Base-by-base conservation (phyloP, 2,113 vertebrate genomes). In the Danionella cerebrum region DNA sequence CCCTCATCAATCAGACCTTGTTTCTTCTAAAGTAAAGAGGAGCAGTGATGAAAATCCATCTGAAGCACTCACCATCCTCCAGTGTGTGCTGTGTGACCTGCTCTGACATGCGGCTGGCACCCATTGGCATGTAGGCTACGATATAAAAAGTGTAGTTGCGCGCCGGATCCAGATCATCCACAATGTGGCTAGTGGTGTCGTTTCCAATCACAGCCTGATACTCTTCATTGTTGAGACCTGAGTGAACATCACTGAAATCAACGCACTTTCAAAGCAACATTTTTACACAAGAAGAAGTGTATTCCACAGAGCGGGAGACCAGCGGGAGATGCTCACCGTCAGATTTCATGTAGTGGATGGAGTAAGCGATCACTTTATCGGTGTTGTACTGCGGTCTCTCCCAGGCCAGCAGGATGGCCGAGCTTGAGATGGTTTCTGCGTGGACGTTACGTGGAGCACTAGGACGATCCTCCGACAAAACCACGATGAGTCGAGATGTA, bases 61-160 rank as follows among this genome's bases (percentile, higher is more conserved):
- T 5, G 66, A 42, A 63, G 5, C 18, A 47, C 91, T 92, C 86
- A 98, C 96, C 94, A 41, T 99, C 93, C 83, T 99, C 94, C 60
- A 99, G 86, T 2, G 96, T 98, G 67, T 88, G 91, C 81, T 94
- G 93, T 27, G 87, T 93, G 48, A 98, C 92, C 41, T 95, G 94
- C 60, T 97, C 95, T 0, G 96, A 99, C 95, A 98, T 99, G 77
- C 96, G 96, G 77, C 96, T 98, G 74, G 96, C 96, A 73, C 96
- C 96, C 91, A 98, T 86, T 8, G 96, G 95, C 96, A 99, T 98
- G 71, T 99, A 98, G 1, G 96, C 96, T 50, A 99, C 96, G 1
- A 99, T 87, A 76, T 99, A 99, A 84, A 99, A 99, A 24, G 90
- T 94, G 73, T 98, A 99, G 84, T 95, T 97, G 83, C 91, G 89